Percentiles rank a stretch among this genome's conserved stretches.
Conservation (phyloP, 2,113 vertebrate genomes). For the Lasiurus cinereus region DNA sequence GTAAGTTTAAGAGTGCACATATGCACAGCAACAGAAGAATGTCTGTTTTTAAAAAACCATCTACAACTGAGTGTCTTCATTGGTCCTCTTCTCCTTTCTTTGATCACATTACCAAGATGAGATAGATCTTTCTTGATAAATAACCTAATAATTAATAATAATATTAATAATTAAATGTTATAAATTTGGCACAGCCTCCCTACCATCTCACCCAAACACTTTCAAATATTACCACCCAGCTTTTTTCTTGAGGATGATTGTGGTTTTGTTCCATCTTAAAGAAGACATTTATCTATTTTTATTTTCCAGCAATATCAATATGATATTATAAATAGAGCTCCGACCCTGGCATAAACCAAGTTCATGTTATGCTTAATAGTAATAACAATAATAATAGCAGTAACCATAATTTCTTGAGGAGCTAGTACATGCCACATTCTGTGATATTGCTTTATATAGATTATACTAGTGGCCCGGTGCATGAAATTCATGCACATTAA, state of each 20-base stretch:
- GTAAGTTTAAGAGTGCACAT: not conserved
- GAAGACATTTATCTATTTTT: not conserved
- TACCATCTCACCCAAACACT: not conserved
- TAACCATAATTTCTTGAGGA: not conserved
- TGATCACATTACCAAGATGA: not conserved
- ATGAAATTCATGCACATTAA: too few relatives aligned
- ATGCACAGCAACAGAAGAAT: not conserved
- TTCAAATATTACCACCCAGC: not conserved
- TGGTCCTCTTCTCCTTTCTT: not conserved
- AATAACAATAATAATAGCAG: too few relatives aligned
- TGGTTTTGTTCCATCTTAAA: not conserved
- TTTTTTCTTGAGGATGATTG: rapidly evolving
- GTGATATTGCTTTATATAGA: not conserved
- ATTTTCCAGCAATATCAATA: not conserved
- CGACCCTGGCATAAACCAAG: not conserved
- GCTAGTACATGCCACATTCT: not conserved
- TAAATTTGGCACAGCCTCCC: not conserved
- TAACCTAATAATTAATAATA: not conserved
- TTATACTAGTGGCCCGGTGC: not conserved
- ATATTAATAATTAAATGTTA: not conserved
- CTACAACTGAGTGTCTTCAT: not conserved
- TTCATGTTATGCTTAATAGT: not conserved
- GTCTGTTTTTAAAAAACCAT: not conserved
- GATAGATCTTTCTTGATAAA: not conserved
- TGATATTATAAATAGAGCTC: not conserved